Evolutionary conservation across 2,797 vertebrate species (phyloP).

Genomic region (Astyanax mexicanus): DNA sequence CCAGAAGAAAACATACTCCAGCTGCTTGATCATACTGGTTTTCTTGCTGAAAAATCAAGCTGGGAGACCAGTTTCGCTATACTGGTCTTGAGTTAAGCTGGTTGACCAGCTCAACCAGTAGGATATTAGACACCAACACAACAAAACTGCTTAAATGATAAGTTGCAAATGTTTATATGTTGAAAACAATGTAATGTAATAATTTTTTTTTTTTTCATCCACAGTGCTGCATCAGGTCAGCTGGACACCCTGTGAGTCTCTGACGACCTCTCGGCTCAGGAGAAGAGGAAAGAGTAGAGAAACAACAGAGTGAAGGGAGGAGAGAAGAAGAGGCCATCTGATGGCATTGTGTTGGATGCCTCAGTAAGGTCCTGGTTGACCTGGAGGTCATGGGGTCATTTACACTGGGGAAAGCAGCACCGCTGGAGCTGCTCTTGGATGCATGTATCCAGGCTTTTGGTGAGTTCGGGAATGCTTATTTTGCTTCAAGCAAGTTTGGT

Average conservation of each 20-base stretch:
- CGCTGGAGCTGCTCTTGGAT: constrained; percentile 87
- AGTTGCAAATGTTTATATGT: too few species aligned
- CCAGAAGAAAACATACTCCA: too few species aligned
- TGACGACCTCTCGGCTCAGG: not conserved
- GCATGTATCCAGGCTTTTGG: constrained; percentile 91
- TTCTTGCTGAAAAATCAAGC: too few species aligned
- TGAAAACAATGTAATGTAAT: too few species aligned
- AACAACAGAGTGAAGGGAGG: not conserved
- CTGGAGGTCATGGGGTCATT: constrained; percentile 87
- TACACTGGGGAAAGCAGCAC: constrained; percentile 89
- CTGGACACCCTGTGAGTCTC: constrained; percentile 4
- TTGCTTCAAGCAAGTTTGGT: too few species aligned
- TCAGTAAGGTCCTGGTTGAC: constrained; percentile 73
- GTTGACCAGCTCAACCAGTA: too few species aligned
- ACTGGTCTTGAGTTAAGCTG: too few species aligned
- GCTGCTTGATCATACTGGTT: too few species aligned
- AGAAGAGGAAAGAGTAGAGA: constrained; percentile 8
- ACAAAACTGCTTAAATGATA: too few species aligned
- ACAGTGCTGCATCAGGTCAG: constrained; percentile 12
- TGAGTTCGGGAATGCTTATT: constrained; percentile 65
- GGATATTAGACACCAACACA: too few species aligned
- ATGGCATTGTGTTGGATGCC: constrained; percentile 72
- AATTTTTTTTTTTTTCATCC: not conserved
- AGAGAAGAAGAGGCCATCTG: constrained; percentile 9
- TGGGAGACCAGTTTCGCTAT: too few species aligned